These are phyloP conservation scores for Diarsia mendica DNA, from an alignment of 2,888 invertebrate genomes.

Conservation along the genomic window DNA sequence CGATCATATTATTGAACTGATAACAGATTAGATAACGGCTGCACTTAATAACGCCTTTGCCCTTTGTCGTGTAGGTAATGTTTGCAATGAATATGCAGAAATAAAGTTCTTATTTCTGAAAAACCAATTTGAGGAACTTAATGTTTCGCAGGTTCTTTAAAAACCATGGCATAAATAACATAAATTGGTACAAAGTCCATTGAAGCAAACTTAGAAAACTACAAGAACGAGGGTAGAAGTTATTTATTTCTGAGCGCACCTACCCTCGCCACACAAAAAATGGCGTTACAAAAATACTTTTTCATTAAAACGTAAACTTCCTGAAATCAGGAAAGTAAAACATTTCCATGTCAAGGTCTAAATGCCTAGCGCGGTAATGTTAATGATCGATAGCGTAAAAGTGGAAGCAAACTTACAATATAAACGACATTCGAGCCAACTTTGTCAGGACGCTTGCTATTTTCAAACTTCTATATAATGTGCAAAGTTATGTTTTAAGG, in stretches of 20 bases:
- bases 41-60: conserved; percentile 80
- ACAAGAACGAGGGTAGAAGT: not conserved
- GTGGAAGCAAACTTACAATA: conserved; percentile 39
- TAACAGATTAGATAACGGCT: conserved; percentile 86
- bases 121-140: not conserved
- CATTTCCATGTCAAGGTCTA: conserved; percentile 59
- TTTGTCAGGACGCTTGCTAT: conserved; percentile 28
- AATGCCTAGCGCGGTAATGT: conserved; percentile 34
- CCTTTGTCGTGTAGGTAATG: conserved; percentile 48
- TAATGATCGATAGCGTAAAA: conserved; percentile 54
- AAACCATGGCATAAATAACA: not conserved
- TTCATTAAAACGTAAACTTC: conserved; percentile 42
- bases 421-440: conserved; percentile 31
- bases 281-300: conserved; percentile 30
- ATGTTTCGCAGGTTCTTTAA: not conserved
- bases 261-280: conserved; percentile 29
- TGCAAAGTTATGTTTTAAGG: conserved; percentile 53
- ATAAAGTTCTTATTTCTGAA: not conserved
- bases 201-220: not conserved
- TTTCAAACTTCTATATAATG: conserved; percentile 49
- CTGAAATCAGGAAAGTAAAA: conserved; percentile 55
- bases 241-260: not conserved
- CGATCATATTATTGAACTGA: conserved; percentile 86
- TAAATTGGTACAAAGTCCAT: not conserved
- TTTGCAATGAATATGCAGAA: conserved; percentile 29